Evolutionary conservation across 1,140 invertebrate genomes (phyloP), one percentile per base, ranked within the genome.

Genomic region (Copidosoma floridanum): DNA sequence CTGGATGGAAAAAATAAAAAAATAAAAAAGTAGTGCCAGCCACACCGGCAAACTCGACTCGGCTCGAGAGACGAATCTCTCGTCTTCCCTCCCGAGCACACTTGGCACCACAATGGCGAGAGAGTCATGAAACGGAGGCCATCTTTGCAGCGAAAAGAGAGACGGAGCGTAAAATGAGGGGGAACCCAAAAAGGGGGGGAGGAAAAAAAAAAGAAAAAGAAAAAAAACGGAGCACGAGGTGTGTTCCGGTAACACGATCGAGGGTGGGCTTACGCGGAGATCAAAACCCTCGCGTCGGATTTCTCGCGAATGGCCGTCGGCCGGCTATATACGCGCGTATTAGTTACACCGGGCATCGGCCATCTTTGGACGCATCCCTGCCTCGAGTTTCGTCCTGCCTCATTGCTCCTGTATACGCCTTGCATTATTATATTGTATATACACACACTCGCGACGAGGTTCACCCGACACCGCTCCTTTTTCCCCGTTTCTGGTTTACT

Each of bases 251-350:
- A 78, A 78, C 68, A 73, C 74, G 75, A 78, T 78, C 73, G 73
- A 78, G 75, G 75, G 75, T 77, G 74, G 74, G 72, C 73, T 76
- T 75, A 75, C 69, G n/a, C n/a, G 65, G 68, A 72, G 75, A 76
- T 78, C 69, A 76, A 77, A 77, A 77, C 68, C 73, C 68, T n/a
- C 67, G 64, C 72, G 76, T 77, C 74, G 71, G 71, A 70, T 78
- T 76, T 67, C 73, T 68, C 69, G 68, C 70, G 74, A 77, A 77
- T 77, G 74, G 75, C 75, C 66, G 72, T 64, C 55, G 32, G 72
- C 65, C 55, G 32, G 21, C 38, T 26, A 27, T 16, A 32, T 11
- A 40, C 3, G 7, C 10, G 12, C 52, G 74, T 78, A 71, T 78
- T 76, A 68, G 74, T 78, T 78, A 77, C n/a, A n/a, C 76, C 72